These are phyloP conservation scores for Trematocara macrostoma DNA, from an alignment of 2,113 vertebrate species.

Conservation along the genomic window DNA sequence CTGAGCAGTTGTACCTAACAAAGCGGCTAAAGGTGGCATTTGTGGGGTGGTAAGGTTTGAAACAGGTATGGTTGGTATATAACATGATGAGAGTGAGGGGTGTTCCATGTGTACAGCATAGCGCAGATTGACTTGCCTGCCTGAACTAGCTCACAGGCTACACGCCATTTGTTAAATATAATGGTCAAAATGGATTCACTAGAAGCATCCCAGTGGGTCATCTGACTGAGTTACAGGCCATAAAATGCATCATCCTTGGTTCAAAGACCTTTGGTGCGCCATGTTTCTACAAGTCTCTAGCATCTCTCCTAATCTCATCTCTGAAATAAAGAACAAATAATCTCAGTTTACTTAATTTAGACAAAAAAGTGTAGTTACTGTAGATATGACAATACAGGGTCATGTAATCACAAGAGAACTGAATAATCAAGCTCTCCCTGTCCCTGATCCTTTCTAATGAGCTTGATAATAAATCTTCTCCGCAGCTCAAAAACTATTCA, in stretches of 20 bases:
- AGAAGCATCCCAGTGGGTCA: neutral
- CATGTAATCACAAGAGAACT: neutral
- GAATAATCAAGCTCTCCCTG: neutral
- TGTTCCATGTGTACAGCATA: neutral
- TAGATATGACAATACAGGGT: neutral
- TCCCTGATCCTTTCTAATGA: neutral
- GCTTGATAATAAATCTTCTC: neutral
- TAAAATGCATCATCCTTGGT: neutral
- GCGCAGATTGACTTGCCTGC: neutral
- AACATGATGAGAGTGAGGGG: neutral
- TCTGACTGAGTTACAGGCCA: neutral
- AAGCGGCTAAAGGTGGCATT: neutral
- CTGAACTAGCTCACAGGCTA: neutral
- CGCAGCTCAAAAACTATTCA: neutral
- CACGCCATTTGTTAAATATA: neutral
- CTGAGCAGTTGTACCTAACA: neutral
- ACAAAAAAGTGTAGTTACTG: neutral
- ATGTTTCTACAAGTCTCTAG: neutral
- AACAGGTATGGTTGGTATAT: neutral
- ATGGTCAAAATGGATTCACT: neutral
- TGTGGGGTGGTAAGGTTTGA: neutral
- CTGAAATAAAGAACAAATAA: neutral
- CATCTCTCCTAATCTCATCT: neutral
- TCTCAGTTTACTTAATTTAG: neutral
- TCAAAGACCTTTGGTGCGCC: neutral